A percentile compares a stretch with the other conserved stretches of the same genome.
phyloP scores from a whole-genome alignment of 2,888 invertebrate species.

The Scotopteryx bipunctaria region DNA sequence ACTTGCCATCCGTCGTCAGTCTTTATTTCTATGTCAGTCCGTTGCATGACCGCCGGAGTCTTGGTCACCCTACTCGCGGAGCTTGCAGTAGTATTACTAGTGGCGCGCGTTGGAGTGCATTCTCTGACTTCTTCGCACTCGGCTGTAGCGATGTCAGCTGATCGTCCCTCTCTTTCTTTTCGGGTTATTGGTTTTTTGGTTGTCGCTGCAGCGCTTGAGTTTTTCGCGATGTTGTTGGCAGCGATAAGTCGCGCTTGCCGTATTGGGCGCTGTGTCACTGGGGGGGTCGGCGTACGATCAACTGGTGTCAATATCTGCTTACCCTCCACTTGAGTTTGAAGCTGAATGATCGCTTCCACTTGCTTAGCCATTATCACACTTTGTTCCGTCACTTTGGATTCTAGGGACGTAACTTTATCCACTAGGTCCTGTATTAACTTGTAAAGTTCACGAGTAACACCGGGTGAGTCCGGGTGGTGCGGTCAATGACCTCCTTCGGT shows the following conservation, averaged over 20 bases:
- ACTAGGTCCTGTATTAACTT: no score
- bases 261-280: slow-evolving; percentile 1
- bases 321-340: slow-evolving; percentile 9
- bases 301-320: background rate
- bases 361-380: slow-evolving; percentile 1
- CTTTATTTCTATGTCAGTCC: background rate
- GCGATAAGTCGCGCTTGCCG: slow-evolving; percentile 8
- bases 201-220: slow-evolving; percentile 6
- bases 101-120: background rate
- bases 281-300: background rate
- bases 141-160: background rate
- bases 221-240: slow-evolving; percentile 3
- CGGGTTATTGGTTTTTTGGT: background rate
- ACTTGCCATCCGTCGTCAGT: background rate
- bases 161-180: slow-evolving; percentile 11
- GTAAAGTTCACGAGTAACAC: no score
- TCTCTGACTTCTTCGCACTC: slow-evolving; percentile 1
- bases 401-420: slow-evolving; percentile 5
- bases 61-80: slow-evolving; percentile 1
- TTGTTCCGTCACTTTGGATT: background rate
- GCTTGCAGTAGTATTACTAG: background rate
- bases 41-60: background rate
- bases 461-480: slow-evolving; percentile 36
- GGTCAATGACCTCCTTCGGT: slow-evolving; percentile 45
- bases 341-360: background rate